Evolutionary conservation across 2,797 vertebrate genomes (phyloP).

Genomic region (Xiphophorus birchmanni): DNA sequence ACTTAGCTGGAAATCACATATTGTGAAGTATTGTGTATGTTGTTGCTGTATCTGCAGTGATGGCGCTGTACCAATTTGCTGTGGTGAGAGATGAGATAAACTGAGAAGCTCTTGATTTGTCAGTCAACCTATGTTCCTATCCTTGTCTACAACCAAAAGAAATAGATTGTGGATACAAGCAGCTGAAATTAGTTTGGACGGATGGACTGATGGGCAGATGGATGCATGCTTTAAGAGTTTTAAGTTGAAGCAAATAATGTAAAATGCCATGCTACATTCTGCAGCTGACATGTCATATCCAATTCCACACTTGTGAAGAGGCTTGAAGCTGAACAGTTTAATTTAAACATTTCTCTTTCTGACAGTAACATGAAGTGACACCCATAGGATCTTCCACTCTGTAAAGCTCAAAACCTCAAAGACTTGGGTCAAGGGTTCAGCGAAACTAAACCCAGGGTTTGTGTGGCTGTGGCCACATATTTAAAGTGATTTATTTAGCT

Average conservation of each 20-base stretch:
- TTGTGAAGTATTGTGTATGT: not conserved
- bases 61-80: no score
- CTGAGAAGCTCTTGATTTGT: no score
- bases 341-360: constrained; percentile 9
- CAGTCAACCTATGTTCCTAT: no score
- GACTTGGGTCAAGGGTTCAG: constrained; percentile 10
- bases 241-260: constrained; percentile 3
- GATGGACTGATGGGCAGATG: no score
- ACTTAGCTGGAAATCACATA: not conserved
- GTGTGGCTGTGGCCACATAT: not conserved
- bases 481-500: not conserved
- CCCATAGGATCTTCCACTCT: not conserved
- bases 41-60: no score
- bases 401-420: constrained; percentile 10
- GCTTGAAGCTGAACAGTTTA: constrained; percentile 1
- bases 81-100: no score
- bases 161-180: no score
- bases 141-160: no score
- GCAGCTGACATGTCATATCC: not conserved
- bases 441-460: not conserved
- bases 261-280: not conserved
- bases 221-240: not conserved
- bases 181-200: no score
- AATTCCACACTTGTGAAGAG: not conserved
- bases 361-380: constrained; percentile 15